Conservation (phyloP, 2,888 invertebrate species). For the Pachydiplax longipennis region DNA sequence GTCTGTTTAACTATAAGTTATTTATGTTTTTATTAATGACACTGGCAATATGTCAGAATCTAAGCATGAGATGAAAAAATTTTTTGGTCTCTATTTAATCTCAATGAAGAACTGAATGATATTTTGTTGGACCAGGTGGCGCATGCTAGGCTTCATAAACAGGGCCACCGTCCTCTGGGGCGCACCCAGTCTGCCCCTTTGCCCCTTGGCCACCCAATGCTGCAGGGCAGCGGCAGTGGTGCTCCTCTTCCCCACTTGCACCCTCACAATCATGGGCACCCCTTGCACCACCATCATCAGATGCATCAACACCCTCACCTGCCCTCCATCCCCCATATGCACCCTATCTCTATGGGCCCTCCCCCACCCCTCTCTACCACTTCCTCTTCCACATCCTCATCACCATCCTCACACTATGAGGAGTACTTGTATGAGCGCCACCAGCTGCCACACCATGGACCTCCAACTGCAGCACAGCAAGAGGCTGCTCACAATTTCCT, state of each 20-base stretch:
- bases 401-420: slow-evolving; percentile 60
- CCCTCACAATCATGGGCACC: slow-evolving; percentile 58
- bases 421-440: slow-evolving; percentile 57
- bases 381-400: slow-evolving; percentile 73
- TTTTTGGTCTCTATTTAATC: too few relatives aligned
- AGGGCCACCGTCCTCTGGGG: slow-evolving; percentile 81
- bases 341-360: slow-evolving; percentile 86
- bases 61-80: too few relatives aligned
- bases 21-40: too few relatives aligned
- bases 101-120: background rate
- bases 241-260: slow-evolving; percentile 55
- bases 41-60: too few relatives aligned
- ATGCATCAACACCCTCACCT: background rate
- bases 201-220: slow-evolving; percentile 87
- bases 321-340: slow-evolving; percentile 28
- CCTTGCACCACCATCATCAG: slow-evolving; percentile 58
- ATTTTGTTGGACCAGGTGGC: slow-evolving; percentile 60
- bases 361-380: slow-evolving; percentile 88
- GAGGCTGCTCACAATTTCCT: slow-evolving; percentile 60
- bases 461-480: slow-evolving; percentile 4
- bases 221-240: slow-evolving; percentile 63
- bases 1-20: too few relatives aligned
- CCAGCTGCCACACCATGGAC: slow-evolving; percentile 49
- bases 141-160: slow-evolving; percentile 73
- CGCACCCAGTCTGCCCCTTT: slow-evolving; percentile 94